phyloP scores from a whole-genome alignment of 2,113 vertebrate species.

The Aleadryas rufinucha region DNA sequence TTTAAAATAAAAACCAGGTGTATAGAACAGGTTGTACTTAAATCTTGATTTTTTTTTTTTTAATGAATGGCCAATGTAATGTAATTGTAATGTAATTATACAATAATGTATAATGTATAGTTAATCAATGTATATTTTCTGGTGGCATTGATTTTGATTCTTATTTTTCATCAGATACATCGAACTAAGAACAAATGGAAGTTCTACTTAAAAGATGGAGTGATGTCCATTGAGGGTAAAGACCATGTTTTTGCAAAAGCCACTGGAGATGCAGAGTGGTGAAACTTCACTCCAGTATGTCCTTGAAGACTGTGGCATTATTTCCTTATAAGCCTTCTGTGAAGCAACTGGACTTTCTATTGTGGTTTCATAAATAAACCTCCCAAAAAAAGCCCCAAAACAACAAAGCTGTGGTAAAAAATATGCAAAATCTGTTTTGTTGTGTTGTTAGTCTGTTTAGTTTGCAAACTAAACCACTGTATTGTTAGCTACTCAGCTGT shows the following conservation, averaged over 20 bases:
- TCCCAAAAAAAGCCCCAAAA: background rate
- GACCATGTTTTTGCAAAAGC: conserved; percentile 97
- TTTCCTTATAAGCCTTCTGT: background rate
- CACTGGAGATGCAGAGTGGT: conserved; percentile 95
- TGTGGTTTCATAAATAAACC: background rate
- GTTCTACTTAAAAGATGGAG: conserved; percentile 93
- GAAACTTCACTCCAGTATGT: conserved; percentile 25
- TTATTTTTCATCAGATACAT: conserved; percentile 82
- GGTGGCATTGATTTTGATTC: background rate
- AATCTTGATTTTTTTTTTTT: background rate
- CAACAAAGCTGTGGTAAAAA: background rate
- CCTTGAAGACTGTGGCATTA: background rate
- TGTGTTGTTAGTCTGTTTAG: background rate
- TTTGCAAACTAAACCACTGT: background rate
- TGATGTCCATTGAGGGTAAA: conserved; percentile 90
- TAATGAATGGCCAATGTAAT: background rate
- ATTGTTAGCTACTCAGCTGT: background rate
- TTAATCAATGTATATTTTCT: background rate
- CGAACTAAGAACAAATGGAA: conserved; percentile 98
- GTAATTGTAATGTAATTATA: no score
- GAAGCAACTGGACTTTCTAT: background rate
- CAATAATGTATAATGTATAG: no score
- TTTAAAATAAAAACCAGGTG: background rate
- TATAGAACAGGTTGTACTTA: background rate
- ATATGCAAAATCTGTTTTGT: background rate